These are phyloP conservation scores for Ostrea denselamellosa DNA, from an alignment of 1,140 invertebrate genomes.

Conservation along the genomic window DNA sequence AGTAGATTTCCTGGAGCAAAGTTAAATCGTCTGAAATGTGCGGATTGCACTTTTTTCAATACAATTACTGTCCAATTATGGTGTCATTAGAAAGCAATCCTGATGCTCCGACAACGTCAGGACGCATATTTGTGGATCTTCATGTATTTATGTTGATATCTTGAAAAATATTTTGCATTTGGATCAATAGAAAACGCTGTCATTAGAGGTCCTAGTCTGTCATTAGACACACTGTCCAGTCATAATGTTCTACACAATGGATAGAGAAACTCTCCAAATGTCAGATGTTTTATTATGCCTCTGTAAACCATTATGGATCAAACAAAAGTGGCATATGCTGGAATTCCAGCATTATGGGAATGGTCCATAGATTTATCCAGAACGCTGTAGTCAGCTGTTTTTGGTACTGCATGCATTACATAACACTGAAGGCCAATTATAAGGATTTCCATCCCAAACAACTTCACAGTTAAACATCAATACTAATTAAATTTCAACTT, in stretches of 20 bases:
- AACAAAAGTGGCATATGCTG: background rate
- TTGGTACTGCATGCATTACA: background rate
- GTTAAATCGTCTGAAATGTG: conserved; percentile 32
- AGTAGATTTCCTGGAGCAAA: conserved; percentile 29
- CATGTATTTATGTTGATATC: conserved; percentile 17
- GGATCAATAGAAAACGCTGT: conserved; percentile 9
- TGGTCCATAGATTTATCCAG: background rate
- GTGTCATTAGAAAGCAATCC: conserved; percentile 39
- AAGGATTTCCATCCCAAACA: background rate
- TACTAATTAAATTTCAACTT: conserved; percentile 13
- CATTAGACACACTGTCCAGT: background rate
- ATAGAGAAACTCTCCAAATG: background rate
- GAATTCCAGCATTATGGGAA: background rate
- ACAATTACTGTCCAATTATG: conserved; percentile 18
- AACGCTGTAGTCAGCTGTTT: background rate
- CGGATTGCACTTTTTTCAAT: conserved; percentile 36
- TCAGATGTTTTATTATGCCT: background rate
- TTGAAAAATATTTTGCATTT: conserved; percentile 9
- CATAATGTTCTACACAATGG: background rate
- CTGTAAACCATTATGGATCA: background rate
- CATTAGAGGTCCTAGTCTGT: background rate
- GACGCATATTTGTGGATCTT: conserved; percentile 13
- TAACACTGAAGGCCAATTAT: background rate
- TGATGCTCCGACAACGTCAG: conserved; percentile 17
- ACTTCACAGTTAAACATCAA: conserved; percentile 7